Base-by-base conservation (phyloP, 2,888 invertebrate species). In the Drosophila tripunctata region DNA sequence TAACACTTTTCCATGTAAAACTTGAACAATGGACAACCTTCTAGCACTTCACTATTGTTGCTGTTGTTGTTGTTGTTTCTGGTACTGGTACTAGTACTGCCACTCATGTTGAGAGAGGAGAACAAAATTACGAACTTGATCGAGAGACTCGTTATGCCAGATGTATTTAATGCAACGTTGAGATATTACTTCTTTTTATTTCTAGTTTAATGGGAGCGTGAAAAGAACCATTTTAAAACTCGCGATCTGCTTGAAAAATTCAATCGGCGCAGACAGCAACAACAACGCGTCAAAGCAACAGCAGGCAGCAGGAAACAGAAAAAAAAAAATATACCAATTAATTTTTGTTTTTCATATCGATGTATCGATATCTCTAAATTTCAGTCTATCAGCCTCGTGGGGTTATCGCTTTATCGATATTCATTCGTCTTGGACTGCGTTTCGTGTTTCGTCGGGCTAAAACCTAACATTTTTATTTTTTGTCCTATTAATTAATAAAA, bases 1-100 rank as follows among this genome's bases (percentile, higher is more conserved):
- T 84, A 89, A 68, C 65, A 83, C 40, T 83, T 87, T 44, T 88
- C 88, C 67, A 89, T 64, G 61, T 88, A 89, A 55, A 67, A 81
- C 62, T 76, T 75, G 47, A 89, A 86, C 62, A 68, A 58, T 51
- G 58, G 33, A 43, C 15, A 31, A 35, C 64, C 64, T 64, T 71
- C 62, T 22, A 60, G 24, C 15, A 43, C 41, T 17, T 65, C 54
- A 41, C 17, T 51, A 15, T 36, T 60, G 50, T 15, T 58, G 15
- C 27, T 64, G 50, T 6, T 43, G 30, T 10, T 66, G 38, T 5
- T 52, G 41, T 14, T 41, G 17, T n/a, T n/a, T n/a, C 30, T 30
- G 36, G 17, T 61, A 33, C n/a, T 30, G 10, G 24, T 36, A 22
- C 22, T 50, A 12, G n/a, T 62, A 38, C 38, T 56, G 27, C 22